Conservation (phyloP, 2,113 vertebrate species). For the Phoxinus phoxinus region DNA sequence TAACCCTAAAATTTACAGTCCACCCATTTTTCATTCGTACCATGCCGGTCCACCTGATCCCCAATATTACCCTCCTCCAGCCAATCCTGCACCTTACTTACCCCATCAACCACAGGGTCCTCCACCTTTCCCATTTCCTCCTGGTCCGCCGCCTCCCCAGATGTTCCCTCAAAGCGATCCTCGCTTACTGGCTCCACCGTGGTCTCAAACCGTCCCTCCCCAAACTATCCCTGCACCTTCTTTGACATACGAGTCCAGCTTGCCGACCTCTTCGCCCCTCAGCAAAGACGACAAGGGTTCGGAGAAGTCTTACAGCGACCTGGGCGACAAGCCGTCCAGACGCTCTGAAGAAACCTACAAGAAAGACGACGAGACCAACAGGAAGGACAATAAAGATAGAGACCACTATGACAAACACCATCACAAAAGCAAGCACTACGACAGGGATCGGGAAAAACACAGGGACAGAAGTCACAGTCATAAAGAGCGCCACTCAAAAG, state of each 20-base stretch:
- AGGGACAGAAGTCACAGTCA: slow-evolving; percentile 62
- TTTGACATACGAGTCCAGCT: slow-evolving; percentile 72
- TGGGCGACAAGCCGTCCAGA: slow-evolving; percentile 85
- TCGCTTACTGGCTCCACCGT: slow-evolving; percentile 77
- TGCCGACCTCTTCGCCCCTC: slow-evolving; percentile 70
- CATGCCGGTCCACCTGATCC: slow-evolving; percentile 74
- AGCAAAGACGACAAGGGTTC: slow-evolving; percentile 80
- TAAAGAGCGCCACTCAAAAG: slow-evolving; percentile 77
- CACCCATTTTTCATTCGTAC: slow-evolving; percentile 69
- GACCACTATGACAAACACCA: slow-evolving; percentile 81
- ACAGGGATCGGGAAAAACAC: slow-evolving; percentile 78
- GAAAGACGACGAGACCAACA: slow-evolving; percentile 80
- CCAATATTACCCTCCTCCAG: slow-evolving; percentile 65
- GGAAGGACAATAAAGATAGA: slow-evolving; percentile 74
- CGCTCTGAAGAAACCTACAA: slow-evolving; percentile 76
- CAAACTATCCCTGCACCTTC: slow-evolving; percentile 72
- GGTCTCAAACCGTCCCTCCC: slow-evolving; percentile 76
- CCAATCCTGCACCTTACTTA: slow-evolving; percentile 76
- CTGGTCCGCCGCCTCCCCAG: slow-evolving; percentile 47
- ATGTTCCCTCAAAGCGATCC: slow-evolving; percentile 60
- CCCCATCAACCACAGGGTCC: slow-evolving; percentile 77
- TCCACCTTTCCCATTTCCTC: slow-evolving; percentile 77
- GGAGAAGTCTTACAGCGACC: slow-evolving; percentile 85
- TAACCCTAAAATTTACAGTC: slow-evolving; percentile 71
- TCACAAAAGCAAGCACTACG: slow-evolving; percentile 87